phyloP scores from a whole-genome alignment of 2,888 invertebrate species.

The Chaetoderma sp. region DNA sequence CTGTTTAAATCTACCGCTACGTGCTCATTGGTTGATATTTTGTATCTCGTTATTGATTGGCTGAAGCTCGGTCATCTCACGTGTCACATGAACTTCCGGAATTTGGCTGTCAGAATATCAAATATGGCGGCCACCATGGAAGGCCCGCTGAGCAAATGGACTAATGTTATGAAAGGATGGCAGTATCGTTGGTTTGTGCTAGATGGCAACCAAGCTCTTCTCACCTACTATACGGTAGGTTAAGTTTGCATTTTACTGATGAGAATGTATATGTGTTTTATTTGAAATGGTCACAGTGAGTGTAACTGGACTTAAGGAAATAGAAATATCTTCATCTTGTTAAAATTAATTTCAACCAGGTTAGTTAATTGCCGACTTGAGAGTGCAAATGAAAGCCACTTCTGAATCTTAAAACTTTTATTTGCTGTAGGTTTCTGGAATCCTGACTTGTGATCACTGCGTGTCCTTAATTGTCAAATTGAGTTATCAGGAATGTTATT shows the following conservation, averaged over 20 bases:
- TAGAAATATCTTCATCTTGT: no score
- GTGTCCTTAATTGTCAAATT: no score
- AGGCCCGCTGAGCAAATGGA: conserved; percentile 96
- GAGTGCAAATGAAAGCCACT: no score
- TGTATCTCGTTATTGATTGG: no score
- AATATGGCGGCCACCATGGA: conserved; percentile 77
- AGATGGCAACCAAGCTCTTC: conserved; percentile 94
- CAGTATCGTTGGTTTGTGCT: conserved; percentile 99
- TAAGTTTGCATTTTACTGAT: conserved; percentile 43
- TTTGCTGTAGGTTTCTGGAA: no score
- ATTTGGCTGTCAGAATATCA: neutral
- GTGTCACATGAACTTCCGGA: neutral
- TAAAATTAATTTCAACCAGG: no score
- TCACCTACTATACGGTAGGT: conserved; percentile 97
- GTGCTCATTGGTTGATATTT: conserved; percentile 16
- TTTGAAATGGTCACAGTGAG: neutral
- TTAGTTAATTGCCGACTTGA: no score
- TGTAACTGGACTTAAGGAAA: no score
- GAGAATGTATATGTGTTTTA: neutral
- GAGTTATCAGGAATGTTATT: no score
- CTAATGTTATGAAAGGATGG: conserved; percentile 97
- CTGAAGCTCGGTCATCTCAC: neutral
- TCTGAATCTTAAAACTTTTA: no score
- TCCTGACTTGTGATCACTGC: no score
- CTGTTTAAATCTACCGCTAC: neutral